These are phyloP conservation scores for Brachionus rubens DNA, from an alignment of 1,140 invertebrate species.

Conservation along the genomic window DNA sequence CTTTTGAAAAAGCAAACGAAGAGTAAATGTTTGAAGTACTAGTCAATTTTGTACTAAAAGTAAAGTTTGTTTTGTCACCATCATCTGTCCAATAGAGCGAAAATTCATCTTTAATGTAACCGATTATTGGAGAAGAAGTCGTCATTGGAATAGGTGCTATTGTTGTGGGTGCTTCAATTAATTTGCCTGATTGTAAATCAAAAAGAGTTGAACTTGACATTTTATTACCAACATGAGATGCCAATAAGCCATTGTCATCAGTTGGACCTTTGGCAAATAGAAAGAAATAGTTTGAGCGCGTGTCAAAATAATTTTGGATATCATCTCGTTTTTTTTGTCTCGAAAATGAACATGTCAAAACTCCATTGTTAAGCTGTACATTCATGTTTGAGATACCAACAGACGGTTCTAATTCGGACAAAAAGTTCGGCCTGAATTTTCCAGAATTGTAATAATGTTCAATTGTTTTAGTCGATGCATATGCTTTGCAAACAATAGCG, in stretches of 20 bases:
- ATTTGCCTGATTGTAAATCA: not conserved
- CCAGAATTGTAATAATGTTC: not conserved
- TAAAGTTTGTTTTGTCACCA: not conserved
- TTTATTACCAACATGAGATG: not conserved
- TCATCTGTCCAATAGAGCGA: not conserved
- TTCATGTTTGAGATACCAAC: not conserved
- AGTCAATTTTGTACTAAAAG: not conserved
- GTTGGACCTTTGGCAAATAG: not conserved
- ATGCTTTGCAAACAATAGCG: not conserved
- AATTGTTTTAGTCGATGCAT: not conserved
- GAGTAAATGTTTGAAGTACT: not conserved
- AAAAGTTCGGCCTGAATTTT: not conserved
- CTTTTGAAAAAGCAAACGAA: conserved; percentile 25
- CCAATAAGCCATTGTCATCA: not conserved
- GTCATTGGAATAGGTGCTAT: not conserved
- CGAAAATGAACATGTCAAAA: not conserved
- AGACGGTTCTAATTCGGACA: not conserved
- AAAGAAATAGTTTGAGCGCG: not conserved
- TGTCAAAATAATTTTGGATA: not conserved
- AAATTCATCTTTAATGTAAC: not conserved
- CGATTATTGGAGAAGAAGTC: not conserved
- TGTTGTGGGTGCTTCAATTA: not conserved
- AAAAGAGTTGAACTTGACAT: not conserved
- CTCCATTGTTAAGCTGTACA: not conserved
- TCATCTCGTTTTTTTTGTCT: not conserved